Conservation (phyloP, 1,140 invertebrate genomes). For the Drosophila repleta region DNA sequence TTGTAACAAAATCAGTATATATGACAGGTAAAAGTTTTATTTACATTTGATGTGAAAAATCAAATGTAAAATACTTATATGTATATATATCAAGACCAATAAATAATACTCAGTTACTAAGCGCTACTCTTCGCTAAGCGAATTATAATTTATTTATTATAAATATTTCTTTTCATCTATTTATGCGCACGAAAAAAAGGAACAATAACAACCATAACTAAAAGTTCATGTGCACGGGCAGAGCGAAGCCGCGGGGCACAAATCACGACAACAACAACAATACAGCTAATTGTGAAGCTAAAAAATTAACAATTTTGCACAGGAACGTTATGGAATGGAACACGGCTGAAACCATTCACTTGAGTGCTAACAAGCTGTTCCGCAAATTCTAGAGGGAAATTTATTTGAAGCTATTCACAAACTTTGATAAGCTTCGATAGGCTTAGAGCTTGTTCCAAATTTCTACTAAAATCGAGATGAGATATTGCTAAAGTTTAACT, state of each 20-base stretch:
- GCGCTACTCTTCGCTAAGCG: constrained; percentile 12
- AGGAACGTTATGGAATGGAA: constrained; percentile 40
- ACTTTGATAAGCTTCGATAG: too few species aligned
- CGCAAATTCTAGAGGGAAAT: constrained; percentile 2
- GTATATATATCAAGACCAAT: neutral
- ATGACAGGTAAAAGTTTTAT: too few species aligned
- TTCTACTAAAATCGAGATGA: too few species aligned
- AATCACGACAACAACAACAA: constrained; percentile 27
- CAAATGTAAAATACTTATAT: too few species aligned
- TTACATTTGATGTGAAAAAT: too few species aligned
- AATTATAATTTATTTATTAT: constrained; percentile 9
- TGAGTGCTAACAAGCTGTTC: neutral
- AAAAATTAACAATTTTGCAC: constrained; percentile 2
- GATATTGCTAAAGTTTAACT: too few species aligned
- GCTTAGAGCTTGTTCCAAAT: too few species aligned
- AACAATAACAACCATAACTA: constrained; percentile 30
- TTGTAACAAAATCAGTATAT: too few species aligned
- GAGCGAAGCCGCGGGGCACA: constrained; percentile 42
- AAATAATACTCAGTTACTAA: neutral
- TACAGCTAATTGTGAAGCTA: constrained; percentile 24
- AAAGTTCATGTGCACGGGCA: constrained; percentile 69
- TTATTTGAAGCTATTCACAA: neutral
- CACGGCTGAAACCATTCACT: constrained; percentile 1
- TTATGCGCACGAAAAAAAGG: constrained; percentile 33
- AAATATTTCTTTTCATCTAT: constrained; percentile 10